Conservation (phyloP, 1,140 invertebrate species). For the Daktulosphaira vitifoliae region DNA sequence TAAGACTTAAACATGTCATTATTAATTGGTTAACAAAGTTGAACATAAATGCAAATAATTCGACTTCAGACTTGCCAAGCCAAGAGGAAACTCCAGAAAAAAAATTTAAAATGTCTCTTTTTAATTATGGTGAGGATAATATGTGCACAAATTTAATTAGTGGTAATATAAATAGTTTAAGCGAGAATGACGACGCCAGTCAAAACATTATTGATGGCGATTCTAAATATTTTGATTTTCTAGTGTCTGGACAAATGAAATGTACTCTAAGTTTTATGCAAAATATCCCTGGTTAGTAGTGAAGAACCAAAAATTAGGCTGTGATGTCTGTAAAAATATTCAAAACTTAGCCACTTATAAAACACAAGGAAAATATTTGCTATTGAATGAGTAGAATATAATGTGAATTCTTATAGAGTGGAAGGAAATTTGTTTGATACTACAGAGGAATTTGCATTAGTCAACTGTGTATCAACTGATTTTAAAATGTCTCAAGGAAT, state of each 20-base stretch:
- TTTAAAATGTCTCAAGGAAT: too few relatives aligned
- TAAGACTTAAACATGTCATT: background rate
- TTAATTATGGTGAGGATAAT: too few relatives aligned
- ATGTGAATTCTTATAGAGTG: background rate
- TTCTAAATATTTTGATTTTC: too few relatives aligned
- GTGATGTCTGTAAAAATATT: too few relatives aligned
- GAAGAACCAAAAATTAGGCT: too few relatives aligned
- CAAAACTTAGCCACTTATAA: too few relatives aligned
- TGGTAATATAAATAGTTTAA: background rate
- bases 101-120: too few relatives aligned
- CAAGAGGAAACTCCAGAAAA: too few relatives aligned
- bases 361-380: background rate
- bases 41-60: background rate
- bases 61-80: too few relatives aligned
- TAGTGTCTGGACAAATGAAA: slow-evolving; percentile 4
- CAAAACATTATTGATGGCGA: background rate
- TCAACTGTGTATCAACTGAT: too few relatives aligned
- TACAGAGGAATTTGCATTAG: too few relatives aligned
- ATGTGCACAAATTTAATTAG: background rate
- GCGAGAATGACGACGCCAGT: background rate
- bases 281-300: background rate
- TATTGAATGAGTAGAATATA: background rate
- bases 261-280: background rate
- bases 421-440: too few relatives aligned
- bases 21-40: slow-evolving; percentile 3